Conservation (phyloP, 2,113 vertebrate species). For the Mellivora capensis region DNA sequence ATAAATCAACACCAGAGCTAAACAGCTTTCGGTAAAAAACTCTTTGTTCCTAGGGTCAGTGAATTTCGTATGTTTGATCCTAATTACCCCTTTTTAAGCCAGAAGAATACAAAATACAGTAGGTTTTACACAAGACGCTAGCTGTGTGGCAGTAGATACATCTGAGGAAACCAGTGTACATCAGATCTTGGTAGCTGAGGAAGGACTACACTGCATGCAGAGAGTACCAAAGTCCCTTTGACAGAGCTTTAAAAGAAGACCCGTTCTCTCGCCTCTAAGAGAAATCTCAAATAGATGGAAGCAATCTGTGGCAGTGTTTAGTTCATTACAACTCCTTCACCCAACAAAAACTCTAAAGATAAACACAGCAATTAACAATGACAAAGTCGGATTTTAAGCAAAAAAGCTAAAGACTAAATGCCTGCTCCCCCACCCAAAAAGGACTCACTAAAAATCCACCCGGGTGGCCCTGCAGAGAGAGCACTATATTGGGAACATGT, state of each 20-base stretch:
- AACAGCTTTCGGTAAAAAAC: slow-evolving; percentile 33
- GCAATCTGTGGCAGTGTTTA: slow-evolving; percentile 6
- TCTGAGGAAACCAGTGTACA: background rate
- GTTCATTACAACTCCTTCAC: slow-evolving; percentile 12
- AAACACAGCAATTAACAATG: background rate
- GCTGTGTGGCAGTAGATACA: background rate
- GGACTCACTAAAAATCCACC: background rate
- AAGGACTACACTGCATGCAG: background rate
- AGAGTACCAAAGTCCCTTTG: slow-evolving; percentile 26
- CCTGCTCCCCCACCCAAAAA: background rate
- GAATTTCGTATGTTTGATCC: slow-evolving; percentile 38
- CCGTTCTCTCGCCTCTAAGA: background rate
- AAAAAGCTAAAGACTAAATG: background rate
- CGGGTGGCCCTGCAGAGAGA: background rate
- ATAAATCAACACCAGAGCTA: slow-evolving; percentile 40
- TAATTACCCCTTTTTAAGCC: slow-evolving; percentile 44
- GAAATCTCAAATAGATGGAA: slow-evolving; percentile 25
- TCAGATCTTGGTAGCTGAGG: background rate
- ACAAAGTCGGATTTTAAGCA: background rate
- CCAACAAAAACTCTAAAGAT: slow-evolving; percentile 8
- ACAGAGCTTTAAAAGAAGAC: slow-evolving; percentile 22
- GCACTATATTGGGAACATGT: background rate
- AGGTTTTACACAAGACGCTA: background rate
- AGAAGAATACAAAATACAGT: background rate
- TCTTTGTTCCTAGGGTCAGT: slow-evolving; percentile 18